Conservation (phyloP, 2,888 invertebrate genomes). For the Dioctria linearis region DNA sequence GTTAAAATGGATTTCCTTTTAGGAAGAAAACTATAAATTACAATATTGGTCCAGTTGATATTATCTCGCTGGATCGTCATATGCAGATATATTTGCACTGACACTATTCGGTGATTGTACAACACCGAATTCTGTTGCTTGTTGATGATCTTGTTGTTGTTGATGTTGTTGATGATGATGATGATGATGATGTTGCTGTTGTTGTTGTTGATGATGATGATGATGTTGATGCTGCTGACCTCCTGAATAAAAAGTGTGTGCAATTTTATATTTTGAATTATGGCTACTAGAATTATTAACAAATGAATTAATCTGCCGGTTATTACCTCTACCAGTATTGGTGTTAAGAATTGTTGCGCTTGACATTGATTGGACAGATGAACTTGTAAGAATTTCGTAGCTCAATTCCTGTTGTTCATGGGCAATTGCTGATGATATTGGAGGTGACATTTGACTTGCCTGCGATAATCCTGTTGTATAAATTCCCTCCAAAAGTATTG, state of each 20-base stretch:
- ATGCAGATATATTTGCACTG: constrained; percentile 54
- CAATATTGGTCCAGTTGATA: constrained; percentile 60
- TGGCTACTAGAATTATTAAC: background rate
- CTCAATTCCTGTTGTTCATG: constrained; percentile 43
- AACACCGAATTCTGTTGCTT: constrained; percentile 50
- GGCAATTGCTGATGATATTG: constrained; percentile 50
- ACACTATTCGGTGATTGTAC: constrained; percentile 58
- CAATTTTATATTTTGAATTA: background rate
- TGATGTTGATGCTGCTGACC: too few species aligned
- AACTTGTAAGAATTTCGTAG: constrained; percentile 55
- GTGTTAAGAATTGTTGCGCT: constrained; percentile 6
- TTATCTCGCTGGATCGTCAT: constrained; percentile 61
- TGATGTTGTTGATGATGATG: constrained; percentile 34
- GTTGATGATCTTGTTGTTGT: constrained; percentile 24
- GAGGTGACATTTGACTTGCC: constrained; percentile 56
- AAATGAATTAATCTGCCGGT: background rate
- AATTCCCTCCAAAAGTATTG: constrained; percentile 59
- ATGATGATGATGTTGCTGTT: too few species aligned
- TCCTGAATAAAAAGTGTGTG: background rate
- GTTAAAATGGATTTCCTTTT: constrained; percentile 36
- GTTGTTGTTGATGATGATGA: background rate
- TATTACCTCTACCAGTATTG: constrained; percentile 29
- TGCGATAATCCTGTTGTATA: constrained; percentile 52
- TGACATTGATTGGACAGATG: constrained; percentile 41
- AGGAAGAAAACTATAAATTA: constrained; percentile 47